Evolutionary conservation across 2,888 invertebrate genomes (phyloP).

Genomic region (Clistopyga incitator): DNA sequence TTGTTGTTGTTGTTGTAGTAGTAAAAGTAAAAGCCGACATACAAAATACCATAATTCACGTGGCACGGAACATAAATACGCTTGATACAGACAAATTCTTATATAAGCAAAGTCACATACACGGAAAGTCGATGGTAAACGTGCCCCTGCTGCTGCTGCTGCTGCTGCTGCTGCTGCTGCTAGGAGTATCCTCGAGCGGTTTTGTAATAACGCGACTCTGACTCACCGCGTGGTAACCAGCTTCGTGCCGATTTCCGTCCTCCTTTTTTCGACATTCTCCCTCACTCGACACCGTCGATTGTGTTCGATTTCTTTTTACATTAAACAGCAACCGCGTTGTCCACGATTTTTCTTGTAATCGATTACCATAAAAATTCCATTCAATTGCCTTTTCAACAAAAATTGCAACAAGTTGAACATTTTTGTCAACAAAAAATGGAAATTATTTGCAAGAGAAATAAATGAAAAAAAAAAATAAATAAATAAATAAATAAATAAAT

Average conservation of each 20-base stretch:
- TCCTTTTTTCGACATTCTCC: conserved; percentile 48
- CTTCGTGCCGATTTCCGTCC: conserved; percentile 63
- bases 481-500: too few relatives aligned
- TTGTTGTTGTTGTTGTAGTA: too few relatives aligned
- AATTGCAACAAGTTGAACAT: too few relatives aligned
- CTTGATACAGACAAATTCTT: conserved; percentile 41
- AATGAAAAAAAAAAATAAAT: conserved; percentile 1
- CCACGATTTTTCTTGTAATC: too few relatives aligned
- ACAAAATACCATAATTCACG: conserved; percentile 1
- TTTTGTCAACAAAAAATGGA: too few relatives aligned
- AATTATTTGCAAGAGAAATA: background rate
- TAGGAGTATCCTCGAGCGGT: conserved; percentile 50
- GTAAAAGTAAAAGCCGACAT: too few relatives aligned
- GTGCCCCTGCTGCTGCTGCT: too few relatives aligned
- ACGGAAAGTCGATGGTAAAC: conserved; percentile 31
- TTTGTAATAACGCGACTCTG: conserved; percentile 63
- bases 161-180: too few relatives aligned
- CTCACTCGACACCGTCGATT: too few relatives aligned
- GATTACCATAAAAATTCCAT: too few relatives aligned
- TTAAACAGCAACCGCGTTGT: background rate
- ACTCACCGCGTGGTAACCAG: conserved; percentile 60
- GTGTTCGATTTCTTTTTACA: conserved; percentile 47
- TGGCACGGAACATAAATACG: background rate
- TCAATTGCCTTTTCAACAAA: too few relatives aligned
- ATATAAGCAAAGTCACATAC: conserved; percentile 40